Conservation (phyloP, 2,113 vertebrate genomes). For the Cyanoliseus patagonus region DNA sequence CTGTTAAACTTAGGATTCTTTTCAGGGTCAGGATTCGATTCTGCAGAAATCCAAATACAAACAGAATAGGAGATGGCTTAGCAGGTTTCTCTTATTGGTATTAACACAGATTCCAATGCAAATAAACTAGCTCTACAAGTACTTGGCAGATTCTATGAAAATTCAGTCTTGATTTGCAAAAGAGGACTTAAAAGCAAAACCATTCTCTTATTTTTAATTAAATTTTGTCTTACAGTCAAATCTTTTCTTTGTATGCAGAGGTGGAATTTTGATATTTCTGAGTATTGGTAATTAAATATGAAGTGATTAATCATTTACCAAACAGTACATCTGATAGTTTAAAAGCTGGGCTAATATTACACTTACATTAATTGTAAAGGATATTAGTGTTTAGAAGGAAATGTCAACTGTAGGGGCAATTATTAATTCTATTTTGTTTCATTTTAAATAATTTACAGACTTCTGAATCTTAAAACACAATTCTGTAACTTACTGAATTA, state of each 20-base stretch:
- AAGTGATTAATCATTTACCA: not conserved
- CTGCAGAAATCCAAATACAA: not conserved
- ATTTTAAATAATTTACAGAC: not conserved
- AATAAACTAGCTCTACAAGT: not conserved
- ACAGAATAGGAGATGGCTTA: not conserved
- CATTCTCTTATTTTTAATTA: not conserved
- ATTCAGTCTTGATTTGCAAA: not conserved
- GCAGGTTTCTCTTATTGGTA: not conserved
- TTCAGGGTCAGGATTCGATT: not conserved
- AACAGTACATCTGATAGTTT: not conserved
- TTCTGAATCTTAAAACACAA: not conserved
- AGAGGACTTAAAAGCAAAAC: not conserved
- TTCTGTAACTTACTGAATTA: not conserved
- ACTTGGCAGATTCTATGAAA: not conserved
- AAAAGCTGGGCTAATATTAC: not conserved
- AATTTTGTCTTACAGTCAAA: not conserved
- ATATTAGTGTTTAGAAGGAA: not conserved
- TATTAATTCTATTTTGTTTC: not conserved
- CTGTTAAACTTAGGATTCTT: not conserved
- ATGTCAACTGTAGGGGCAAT: not conserved
- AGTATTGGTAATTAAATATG: not conserved
- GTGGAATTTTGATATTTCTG: not conserved
- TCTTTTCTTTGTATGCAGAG: not conserved
- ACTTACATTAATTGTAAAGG: not conserved
- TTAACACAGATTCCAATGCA: not conserved